Evolutionary conservation across 1,140 invertebrate genomes (phyloP).

Genomic region (Neomicropteryx cornuta): DNA sequence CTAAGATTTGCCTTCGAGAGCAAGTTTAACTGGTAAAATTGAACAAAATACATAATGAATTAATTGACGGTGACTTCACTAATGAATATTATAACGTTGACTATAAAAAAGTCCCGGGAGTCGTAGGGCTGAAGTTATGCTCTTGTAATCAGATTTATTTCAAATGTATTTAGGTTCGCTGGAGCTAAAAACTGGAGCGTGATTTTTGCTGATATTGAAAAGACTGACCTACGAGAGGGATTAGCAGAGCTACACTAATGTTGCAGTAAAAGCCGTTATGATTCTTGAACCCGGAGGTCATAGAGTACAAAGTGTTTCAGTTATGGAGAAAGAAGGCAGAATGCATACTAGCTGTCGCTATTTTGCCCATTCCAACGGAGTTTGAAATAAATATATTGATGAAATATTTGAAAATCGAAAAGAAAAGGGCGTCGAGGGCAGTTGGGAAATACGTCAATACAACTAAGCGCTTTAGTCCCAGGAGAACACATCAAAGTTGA

Average conservation of each 20-base stretch:
- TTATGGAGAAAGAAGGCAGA: constrained; percentile 81
- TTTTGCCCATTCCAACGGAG: constrained; percentile 76
- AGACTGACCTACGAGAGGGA: constrained; percentile 53
- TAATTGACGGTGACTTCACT: no score
- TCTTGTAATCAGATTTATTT: constrained; percentile 81
- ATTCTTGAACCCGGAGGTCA: constrained; percentile 89
- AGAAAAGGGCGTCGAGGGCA: constrained; percentile 78
- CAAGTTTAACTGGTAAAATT: no score
- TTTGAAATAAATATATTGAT: constrained; percentile 50
- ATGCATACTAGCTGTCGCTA: constrained; percentile 91
- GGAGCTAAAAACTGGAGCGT: constrained; percentile 66
- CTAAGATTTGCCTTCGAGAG: no score
- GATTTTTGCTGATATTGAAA: constrained; percentile 49
- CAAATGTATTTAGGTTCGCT: constrained; percentile 75
- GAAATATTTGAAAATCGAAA: constrained; percentile 75
- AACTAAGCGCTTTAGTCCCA: constrained; percentile 86
- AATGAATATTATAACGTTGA: constrained; percentile 53
- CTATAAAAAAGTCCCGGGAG: constrained; percentile 82
- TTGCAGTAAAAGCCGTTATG: constrained; percentile 51
- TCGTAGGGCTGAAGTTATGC: constrained; percentile 95
- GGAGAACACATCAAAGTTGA: constrained; percentile 68
- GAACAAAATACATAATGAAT: no score
- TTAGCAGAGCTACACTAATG: constrained; percentile 52
- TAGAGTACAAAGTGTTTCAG: constrained; percentile 87
- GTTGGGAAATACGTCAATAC: constrained; percentile 97